These are phyloP conservation scores for Cricetomys ansorgei DNA, from an alignment of 2,113 vertebrate species.

Conservation along the genomic window DNA sequence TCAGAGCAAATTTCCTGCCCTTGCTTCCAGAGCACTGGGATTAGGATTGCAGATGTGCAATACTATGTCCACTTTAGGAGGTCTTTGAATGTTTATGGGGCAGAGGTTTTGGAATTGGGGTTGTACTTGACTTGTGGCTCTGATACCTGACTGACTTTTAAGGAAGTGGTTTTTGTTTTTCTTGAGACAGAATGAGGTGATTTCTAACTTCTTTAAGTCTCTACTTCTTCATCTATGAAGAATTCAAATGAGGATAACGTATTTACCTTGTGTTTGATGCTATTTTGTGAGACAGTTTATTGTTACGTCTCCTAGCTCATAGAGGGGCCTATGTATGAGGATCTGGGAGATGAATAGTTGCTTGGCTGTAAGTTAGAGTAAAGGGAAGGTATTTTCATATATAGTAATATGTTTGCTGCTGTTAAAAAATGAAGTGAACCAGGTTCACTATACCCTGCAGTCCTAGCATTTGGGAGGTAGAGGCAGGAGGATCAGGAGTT, in stretches of 20 bases:
- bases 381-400: background rate
- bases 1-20: background rate
- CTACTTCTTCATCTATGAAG: background rate
- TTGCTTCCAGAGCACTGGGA: background rate
- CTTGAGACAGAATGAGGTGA: background rate
- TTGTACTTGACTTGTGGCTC: slow-evolving; percentile 45
- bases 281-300: slow-evolving; percentile 35
- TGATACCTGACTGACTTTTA: slow-evolving; percentile 5
- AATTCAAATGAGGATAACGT: background rate
- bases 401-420: slow-evolving; percentile 47
- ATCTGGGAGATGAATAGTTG: background rate
- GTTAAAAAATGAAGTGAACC: slow-evolving; percentile 19
- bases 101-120: background rate
- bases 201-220: slow-evolving; percentile 26
- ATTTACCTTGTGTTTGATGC: background rate
- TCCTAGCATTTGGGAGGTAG: background rate
- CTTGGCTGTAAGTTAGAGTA: background rate
- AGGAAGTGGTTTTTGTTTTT: background rate
- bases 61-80: background rate
- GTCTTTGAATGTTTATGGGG: slow-evolving; percentile 33
- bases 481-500: background rate
- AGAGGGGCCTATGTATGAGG: background rate
- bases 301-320: background rate
- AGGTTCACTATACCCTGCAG: background rate
- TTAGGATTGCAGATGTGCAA: background rate